These are phyloP conservation scores for Caenorhabditis plicata DNA, from an alignment of 2,888 invertebrate genomes.

Conservation along the genomic window DNA sequence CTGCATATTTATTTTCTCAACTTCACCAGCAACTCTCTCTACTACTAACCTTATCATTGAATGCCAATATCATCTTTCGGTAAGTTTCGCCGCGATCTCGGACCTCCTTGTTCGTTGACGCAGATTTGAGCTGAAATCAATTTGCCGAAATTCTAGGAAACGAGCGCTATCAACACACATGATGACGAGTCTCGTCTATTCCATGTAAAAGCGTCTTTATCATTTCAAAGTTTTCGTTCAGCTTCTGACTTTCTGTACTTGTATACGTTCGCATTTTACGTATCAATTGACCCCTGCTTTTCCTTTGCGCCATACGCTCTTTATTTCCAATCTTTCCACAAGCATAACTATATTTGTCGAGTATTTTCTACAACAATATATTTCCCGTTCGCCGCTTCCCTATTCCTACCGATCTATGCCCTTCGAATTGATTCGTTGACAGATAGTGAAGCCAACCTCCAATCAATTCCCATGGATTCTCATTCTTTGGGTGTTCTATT, in stretches of 20 bases:
- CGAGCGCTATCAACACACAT: background rate
- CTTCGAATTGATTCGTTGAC: constrained; percentile 8
- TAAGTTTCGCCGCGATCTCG: constrained; percentile 11
- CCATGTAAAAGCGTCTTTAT: constrained; percentile 6
- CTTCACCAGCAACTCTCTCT: too few relatives aligned
- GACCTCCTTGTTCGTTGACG: constrained; percentile 6
- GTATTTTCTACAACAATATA: constrained; percentile 9
- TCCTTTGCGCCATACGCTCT: constrained; percentile 13
- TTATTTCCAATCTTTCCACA: constrained; percentile 14
- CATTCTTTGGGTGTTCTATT: constrained; percentile 3
- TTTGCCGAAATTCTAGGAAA: background rate
- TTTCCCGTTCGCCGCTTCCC: too few relatives aligned
- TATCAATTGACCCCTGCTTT: constrained; percentile 9
- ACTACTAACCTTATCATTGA: constrained; percentile 9
- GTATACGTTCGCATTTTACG: constrained; percentile 17
- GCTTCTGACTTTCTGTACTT: constrained; percentile 7
- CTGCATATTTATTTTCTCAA: background rate
- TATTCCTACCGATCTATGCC: background rate
- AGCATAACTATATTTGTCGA: constrained; percentile 11
- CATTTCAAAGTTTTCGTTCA: constrained; percentile 5
- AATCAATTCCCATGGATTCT: constrained; percentile 23
- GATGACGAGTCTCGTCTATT: constrained; percentile 17
- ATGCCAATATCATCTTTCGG: constrained; percentile 8
- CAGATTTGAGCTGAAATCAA: constrained; percentile 13
- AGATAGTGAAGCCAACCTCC: constrained; percentile 25